Evolutionary conservation across 2,888 invertebrate genomes (phyloP).

Genomic region (Phytoseiulus persimilis): DNA sequence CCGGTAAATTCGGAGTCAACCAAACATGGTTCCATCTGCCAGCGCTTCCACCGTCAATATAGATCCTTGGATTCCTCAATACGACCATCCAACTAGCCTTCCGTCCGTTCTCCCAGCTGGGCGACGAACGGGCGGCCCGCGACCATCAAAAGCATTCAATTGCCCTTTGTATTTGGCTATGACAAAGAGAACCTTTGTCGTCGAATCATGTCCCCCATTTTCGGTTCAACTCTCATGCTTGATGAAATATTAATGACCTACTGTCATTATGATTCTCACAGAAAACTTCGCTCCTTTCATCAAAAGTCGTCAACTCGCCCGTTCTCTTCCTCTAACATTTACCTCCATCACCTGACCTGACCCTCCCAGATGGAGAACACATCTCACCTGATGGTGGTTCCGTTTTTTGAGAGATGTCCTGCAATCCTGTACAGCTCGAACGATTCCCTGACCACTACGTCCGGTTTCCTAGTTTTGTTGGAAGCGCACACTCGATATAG

Average conservation of each 20-base stretch:
- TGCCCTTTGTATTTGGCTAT: not conserved
- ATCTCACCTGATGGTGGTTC: too few species aligned
- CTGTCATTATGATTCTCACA: not conserved
- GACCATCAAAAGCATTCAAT: not conserved
- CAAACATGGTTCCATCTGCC: not conserved
- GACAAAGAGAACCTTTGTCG: not conserved
- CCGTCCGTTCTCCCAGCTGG: not conserved
- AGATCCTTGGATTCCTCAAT: not conserved
- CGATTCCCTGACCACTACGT: too few species aligned
- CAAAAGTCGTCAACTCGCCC: not conserved
- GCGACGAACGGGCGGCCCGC: not conserved
- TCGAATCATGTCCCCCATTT: not conserved
- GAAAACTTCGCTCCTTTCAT: not conserved
- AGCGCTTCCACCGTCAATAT: not conserved
- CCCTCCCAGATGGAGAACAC: not conserved
- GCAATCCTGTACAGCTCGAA: too few species aligned
- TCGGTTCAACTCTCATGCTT: not conserved
- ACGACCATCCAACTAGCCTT: not conserved
- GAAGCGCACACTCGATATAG: too few species aligned
- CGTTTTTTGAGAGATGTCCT: too few species aligned
- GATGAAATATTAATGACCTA: not conserved
- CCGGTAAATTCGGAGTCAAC: not conserved
- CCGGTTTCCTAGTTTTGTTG: too few species aligned
- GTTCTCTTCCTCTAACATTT: not conserved
- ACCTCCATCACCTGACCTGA: not conserved